Base-by-base conservation (phyloP, 1,140 invertebrate genomes). In the Lasaia peninsularis region DNA sequence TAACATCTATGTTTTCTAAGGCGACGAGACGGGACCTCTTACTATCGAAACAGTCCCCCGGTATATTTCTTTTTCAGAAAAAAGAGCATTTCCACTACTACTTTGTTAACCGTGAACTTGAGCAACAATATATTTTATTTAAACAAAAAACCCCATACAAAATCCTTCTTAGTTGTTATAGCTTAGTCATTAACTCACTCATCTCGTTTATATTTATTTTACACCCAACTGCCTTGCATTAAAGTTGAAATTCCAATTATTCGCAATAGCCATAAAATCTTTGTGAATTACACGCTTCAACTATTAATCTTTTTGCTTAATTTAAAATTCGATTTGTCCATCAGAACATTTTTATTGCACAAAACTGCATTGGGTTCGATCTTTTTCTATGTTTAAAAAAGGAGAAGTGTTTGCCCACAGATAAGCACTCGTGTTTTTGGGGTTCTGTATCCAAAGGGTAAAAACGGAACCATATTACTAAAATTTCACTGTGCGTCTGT, bases 261-360 rank as follows among this genome's bases (percentile, higher is more conserved):
- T 8, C 20, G 11, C 10, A 11, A 2, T 5, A 18, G 10, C 16
- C 20, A 20, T n/a, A 10, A 58, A 52, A 63, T 49, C 51, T 33
- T 52, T 12, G 20, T 59, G 34, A 63, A 55, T 58, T 59, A 55
- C 44, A 34, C 28, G 12, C 28, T 49, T 31, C 31, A 44, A 28
- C 32, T 24, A 52, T 35, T 28, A 51, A 54, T 65, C 55, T 69
- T 77, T 72, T 69, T 69, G 49, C 49, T 52, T 74, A 71, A 75
- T 77, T 77, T 75, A 77, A 76, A 71, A 66, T 64, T 60, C 63
- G 55, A 63, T 71, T 73, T 70, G 62, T 69, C 56, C 52, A 58
- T 21, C 32, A 54, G 40, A 58, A 58, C 60, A 24, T 67, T 70
- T 69, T 73, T 64, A 64, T 71, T 50, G 62, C 37, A 56, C 48